Base-by-base conservation (phyloP, 2,113 vertebrate genomes). In the Willisornis vidua region DNA sequence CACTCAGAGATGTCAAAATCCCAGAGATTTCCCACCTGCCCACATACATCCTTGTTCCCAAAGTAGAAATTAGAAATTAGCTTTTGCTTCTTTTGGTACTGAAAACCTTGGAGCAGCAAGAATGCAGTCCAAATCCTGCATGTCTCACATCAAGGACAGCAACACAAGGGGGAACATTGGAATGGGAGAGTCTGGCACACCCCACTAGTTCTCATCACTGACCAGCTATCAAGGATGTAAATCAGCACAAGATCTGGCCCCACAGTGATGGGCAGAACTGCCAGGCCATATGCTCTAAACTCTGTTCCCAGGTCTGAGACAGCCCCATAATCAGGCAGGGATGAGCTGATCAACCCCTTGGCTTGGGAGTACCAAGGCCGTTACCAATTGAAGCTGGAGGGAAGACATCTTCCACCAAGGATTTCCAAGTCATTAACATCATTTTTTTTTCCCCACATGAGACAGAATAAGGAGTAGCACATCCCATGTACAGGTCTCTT, bases 21-120 rank as follows among this genome's bases (percentile, higher is more conserved):
- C 58, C 48, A 61, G 57, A 81, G 67, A 43, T 80, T 82, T 90
- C 92, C 85, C 91, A 94, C 93, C 82, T 85, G 78, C 93, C 85
- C 85, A 96, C 87, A 6, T 71, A 63, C 6, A 28, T 43, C 74
- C 70, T 19, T 55, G 28, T 29, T 62, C 46, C 79, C 76, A 80
- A 73, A 66, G 78, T 37, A 87, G 51, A 86, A 91, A 74, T 55
- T 35, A 79, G 90, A 86, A 91, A 74, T 55, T 35, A 76, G 90
- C 22, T 71, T 61, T 54, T 15, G 23, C 45, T 94, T 11, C 57
- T 71, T 67, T 14, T 49, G 49, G 54, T 76, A 37, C 29, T n/a
- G 35, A 76, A 95, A 91, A 49, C 41, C 70, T 61, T 31, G 29
- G 37, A 85, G 57, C 33, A 84, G 39, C 20, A 26, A 54, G 10